A percentile compares a stretch with the other conserved stretches of the same genome.
These are phyloP conservation scores for Neodiprion fabricii DNA, from an alignment of 1,140 invertebrate genomes.

Conservation along the genomic window DNA sequence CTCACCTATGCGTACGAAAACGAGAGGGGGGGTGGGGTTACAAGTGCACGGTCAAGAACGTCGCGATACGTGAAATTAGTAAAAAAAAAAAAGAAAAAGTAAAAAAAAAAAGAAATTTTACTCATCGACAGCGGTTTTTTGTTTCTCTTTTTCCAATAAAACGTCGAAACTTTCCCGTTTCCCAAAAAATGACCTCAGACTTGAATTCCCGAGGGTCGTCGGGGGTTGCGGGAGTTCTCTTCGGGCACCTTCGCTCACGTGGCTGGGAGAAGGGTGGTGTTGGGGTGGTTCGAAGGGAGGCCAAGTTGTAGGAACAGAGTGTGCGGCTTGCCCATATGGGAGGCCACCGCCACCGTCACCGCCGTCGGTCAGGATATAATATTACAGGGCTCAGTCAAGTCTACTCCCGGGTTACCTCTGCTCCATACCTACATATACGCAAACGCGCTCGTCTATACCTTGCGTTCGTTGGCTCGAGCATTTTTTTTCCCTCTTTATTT, in stretches of 20 bases:
- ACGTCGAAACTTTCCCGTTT: too few relatives aligned
- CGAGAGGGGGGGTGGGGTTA: conserved; percentile 20
- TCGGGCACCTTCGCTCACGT: conserved; percentile 33
- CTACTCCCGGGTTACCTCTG: neutral
- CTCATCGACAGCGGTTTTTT: too few relatives aligned
- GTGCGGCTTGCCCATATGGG: neutral
- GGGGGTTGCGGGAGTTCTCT: conserved; percentile 22
- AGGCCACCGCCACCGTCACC: neutral
- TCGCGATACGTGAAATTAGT: conserved; percentile 13
- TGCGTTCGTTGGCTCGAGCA: neutral
- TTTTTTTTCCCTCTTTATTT: neutral
- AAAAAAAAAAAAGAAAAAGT: neutral
- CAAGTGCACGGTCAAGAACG: conserved; percentile 24
- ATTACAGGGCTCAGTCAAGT: conserved; percentile 4
- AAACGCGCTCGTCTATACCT: too few relatives aligned
- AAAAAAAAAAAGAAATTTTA: conserved; percentile 6
- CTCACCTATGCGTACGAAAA: neutral
- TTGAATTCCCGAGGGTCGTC: too few relatives aligned
- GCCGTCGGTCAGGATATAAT: neutral
- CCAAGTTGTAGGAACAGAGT: neutral
- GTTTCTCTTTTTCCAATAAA: too few relatives aligned
- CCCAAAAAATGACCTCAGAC: too few relatives aligned
- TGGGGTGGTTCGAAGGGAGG: too few relatives aligned
- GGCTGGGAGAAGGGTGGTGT: too few relatives aligned
- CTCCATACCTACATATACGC: too few relatives aligned